These are phyloP conservation scores for Machaerirhynchus nigripectus DNA, from an alignment of 2,113 vertebrate genomes.

Conservation along the genomic window DNA sequence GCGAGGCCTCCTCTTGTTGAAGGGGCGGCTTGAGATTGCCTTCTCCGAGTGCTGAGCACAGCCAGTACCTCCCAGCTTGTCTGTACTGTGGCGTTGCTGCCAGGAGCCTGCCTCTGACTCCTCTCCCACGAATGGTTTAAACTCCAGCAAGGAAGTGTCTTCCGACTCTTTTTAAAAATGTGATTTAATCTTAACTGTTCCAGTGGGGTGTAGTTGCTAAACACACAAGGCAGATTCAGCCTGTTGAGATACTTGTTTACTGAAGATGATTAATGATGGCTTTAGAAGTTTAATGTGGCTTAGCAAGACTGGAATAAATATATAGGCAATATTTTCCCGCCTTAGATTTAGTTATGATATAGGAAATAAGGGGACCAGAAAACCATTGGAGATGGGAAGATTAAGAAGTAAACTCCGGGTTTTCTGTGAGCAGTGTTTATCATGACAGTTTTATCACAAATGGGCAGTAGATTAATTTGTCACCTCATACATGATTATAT, in stretches of 20 bases:
- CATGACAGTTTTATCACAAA: neutral
- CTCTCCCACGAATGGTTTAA: accelerated
- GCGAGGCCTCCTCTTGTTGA: neutral
- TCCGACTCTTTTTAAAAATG: accelerated
- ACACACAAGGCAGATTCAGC: neutral
- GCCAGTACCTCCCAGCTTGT: neutral
- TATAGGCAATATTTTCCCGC: neutral
- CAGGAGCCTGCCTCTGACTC: neutral
- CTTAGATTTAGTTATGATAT: neutral
- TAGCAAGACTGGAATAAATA: neutral
- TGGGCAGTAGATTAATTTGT: neutral
- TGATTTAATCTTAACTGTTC: neutral
- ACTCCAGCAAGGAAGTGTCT: neutral
- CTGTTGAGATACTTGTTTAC: neutral
- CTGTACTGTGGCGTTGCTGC: accelerated
- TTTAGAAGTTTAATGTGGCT: neutral
- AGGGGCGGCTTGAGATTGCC: neutral
- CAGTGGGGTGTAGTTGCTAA: neutral
- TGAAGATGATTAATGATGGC: neutral
- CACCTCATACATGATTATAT: neutral
- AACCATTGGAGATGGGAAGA: neutral
- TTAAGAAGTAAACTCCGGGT: neutral
- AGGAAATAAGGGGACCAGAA: neutral
- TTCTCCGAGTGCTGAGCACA: neutral
- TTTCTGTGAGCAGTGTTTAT: neutral